phyloP scores from a whole-genome alignment of 2,113 vertebrate species.

The Planiliza haematocheilus region DNA sequence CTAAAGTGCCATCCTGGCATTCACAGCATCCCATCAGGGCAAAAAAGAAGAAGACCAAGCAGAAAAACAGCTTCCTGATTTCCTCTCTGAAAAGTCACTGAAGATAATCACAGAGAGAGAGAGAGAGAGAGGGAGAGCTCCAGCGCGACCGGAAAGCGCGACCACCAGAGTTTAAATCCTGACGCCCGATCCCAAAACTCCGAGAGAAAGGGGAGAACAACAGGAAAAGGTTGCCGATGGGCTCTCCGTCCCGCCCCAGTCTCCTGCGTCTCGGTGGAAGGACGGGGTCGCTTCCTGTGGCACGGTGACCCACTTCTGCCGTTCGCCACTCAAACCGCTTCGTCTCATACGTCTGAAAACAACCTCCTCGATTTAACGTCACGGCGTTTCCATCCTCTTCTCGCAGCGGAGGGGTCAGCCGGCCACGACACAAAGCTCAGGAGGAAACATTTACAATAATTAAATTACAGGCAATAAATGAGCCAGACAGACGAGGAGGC shows the following conservation, averaged over 20 bases:
- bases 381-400: neutral
- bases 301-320: slow-evolving; percentile 60
- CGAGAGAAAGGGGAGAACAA: slow-evolving; percentile 55
- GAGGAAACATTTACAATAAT: slow-evolving; percentile 57
- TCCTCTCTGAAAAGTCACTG: slow-evolving; percentile 9
- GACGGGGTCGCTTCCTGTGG: slow-evolving; percentile 66
- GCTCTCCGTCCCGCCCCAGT: slow-evolving; percentile 35
- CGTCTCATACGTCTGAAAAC: neutral
- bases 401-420: neutral
- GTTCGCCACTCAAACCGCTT: neutral
- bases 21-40: slow-evolving; percentile 3
- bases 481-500: neutral
- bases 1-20: slow-evolving; percentile 23
- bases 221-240: slow-evolving; percentile 68
- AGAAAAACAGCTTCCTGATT: slow-evolving; percentile 33
- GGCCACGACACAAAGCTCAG: slow-evolving; percentile 40
- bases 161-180: slow-evolving; percentile 1
- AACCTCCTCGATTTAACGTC: neutral
- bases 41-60: slow-evolving; percentile 3
- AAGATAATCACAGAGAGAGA: slow-evolving; percentile 8
- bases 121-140: too few relatives aligned
- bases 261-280: slow-evolving; percentile 52
- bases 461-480: slow-evolving; percentile 39
- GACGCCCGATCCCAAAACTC: slow-evolving; percentile 8
- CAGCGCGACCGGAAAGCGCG: slow-evolving; percentile 15